Evolutionary conservation across 2,113 vertebrate species (phyloP), one percentile per base, ranked within the genome.

Genomic region (Ramphastos sulfuratus): DNA sequence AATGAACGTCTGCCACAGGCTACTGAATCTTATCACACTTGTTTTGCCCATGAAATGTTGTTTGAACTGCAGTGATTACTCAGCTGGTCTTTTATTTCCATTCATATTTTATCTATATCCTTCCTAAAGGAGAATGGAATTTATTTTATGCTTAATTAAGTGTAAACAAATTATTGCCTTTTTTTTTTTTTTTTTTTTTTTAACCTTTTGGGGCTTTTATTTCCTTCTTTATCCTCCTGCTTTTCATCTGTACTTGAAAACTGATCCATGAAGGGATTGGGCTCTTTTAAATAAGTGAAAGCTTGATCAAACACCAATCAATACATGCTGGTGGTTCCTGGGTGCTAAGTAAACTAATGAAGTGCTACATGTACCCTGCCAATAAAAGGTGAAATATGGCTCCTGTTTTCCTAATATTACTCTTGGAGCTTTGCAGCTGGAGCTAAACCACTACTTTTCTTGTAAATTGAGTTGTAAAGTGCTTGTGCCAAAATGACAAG

Each of bases 131-230:
- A 95, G 93, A 82, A 96, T 81, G 59, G 78, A 72, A 97, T 93
- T 97, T 97, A 93, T 97, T 97, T 97, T 97, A 94, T 94, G 94
- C 93, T 96, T 97, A 97, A 98, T 97, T 97, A 96, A 97, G 96
- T 97, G 67, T 96, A 97, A 97, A 96, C 94, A 97, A 96, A 75
- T 96, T 95, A 97, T 97, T 96, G 88, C 52, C 84, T 94, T 46
- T 82, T 96, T 88, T 4, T 25, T 63, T 18, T 50, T 82, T 63
- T 89, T 70, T 4, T 72, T 44, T 21, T 24, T 42, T 27, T 2
- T 12, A 16, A 63, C 6, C 73, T 87, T 94, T 70, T 21, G 71
- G 48, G 56, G 13, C 17, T 93, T 87, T 79, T 70, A 44, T 72
- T 87, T 93, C 7, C 79, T 89, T 87, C 72, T 91, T 92, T 94